These are phyloP conservation scores for Cairina moschata DNA, from an alignment of 2,113 vertebrate species.

Conservation along the genomic window DNA sequence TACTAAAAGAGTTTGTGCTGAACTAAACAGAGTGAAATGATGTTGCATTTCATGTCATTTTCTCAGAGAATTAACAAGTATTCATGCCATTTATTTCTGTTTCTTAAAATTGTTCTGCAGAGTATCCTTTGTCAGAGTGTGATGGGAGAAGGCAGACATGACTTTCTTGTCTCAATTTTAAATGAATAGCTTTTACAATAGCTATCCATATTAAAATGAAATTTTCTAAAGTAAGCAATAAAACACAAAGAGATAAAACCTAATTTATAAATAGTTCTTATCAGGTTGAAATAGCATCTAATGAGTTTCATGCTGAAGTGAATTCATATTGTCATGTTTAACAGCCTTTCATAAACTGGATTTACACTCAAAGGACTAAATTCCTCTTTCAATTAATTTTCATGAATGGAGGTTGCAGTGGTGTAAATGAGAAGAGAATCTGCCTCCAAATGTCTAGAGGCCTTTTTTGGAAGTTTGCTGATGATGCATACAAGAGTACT, in stretches of 20 bases:
- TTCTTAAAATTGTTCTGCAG: not conserved
- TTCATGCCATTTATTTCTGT: not conserved
- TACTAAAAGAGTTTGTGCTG: not conserved
- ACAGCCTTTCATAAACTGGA: slow-evolving; percentile 32
- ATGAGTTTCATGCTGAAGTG: slow-evolving; percentile 22
- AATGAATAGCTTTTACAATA: not conserved
- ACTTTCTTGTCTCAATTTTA: not conserved
- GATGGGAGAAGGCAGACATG: not conserved
- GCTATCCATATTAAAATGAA: not conserved
- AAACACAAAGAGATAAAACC: not conserved
- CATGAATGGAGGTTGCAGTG: not conserved
- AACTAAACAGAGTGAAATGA: not conserved
- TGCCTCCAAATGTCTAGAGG: not conserved
- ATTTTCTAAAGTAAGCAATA: slow-evolving; percentile 24
- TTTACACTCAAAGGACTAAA: slow-evolving; percentile 13
- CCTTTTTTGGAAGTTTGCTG: slow-evolving; percentile 36
- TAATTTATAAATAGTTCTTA: not conserved
- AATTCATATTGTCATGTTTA: slow-evolving; percentile 35
- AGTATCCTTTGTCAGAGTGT: not conserved
- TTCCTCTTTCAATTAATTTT: slow-evolving; percentile 41
- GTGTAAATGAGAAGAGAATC: slow-evolving; percentile 42
- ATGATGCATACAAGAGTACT: not conserved
- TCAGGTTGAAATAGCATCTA: slow-evolving; percentile 22
- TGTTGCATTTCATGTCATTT: not conserved
- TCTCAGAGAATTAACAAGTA: not conserved